Evolutionary conservation across 2,113 vertebrate genomes (phyloP).

Genomic region (Eurystomus gularis): DNA sequence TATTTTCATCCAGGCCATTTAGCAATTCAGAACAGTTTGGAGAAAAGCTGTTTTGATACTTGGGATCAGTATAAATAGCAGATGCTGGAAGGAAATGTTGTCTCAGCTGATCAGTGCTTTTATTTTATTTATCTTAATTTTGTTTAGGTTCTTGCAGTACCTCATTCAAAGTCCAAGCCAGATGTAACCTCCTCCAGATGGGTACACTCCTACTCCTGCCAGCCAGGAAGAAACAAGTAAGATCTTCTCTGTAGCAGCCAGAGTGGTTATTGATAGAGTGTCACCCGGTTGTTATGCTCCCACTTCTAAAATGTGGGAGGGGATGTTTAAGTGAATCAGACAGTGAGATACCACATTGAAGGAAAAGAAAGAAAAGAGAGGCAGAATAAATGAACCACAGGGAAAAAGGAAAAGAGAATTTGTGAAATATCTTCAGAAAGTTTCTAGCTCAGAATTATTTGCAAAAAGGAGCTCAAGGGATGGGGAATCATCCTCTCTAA

Average conservation of each 20-base stretch:
- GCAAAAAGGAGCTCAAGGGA: background rate
- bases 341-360: background rate
- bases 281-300: background rate
- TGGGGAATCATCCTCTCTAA: background rate
- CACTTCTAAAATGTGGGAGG: background rate
- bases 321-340: background rate
- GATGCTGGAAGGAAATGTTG: background rate
- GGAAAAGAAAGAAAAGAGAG: conserved; percentile 4
- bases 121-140: background rate
- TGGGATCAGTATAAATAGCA: background rate
- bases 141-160: background rate
- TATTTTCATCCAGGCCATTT: background rate
- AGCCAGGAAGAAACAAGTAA: background rate
- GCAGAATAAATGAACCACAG: background rate
- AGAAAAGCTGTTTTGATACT: background rate
- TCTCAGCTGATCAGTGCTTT: background rate
- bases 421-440: background rate
- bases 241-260: background rate
- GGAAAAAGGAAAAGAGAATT: background rate
- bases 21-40: background rate
- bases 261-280: background rate
- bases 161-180: background rate
- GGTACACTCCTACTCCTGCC: background rate
- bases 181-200: background rate
- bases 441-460: background rate